Evolutionary conservation across 2,113 vertebrate species (phyloP).

Genomic region (Ictalurus punctatus): DNA sequence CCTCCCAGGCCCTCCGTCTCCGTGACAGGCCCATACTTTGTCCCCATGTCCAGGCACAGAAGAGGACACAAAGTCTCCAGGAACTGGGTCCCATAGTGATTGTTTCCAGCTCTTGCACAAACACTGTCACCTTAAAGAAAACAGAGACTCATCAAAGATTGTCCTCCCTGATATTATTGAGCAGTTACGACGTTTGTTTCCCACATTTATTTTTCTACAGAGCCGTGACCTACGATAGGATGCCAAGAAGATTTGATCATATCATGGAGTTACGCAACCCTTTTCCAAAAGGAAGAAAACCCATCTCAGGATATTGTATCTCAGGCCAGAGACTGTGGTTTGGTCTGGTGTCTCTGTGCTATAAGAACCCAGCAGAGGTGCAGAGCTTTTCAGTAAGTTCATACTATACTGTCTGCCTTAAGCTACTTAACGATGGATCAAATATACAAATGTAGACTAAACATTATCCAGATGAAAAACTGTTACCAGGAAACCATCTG

Average conservation of each 20-base stretch:
- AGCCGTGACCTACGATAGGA: neutral
- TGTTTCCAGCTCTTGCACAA: slow-evolving; percentile 32
- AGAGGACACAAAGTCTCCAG: slow-evolving; percentile 65
- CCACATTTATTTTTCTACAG: neutral
- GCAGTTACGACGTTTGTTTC: neutral
- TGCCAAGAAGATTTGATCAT: slow-evolving; percentile 12
- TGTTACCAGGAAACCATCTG: neutral
- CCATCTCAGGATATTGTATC: neutral
- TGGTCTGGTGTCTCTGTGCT: neutral
- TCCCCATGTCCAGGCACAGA: slow-evolving; percentile 61
- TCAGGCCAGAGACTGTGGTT: slow-evolving; percentile 20
- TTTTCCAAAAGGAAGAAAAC: neutral
- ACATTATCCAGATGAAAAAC: neutral
- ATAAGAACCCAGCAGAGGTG: neutral
- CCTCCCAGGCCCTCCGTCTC: slow-evolving; percentile 75
- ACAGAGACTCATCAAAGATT: neutral
- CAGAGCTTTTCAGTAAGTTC: neutral
- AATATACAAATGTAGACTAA: neutral
- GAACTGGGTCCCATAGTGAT: slow-evolving; percentile 62
- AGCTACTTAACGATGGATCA: neutral
- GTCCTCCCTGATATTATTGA: neutral
- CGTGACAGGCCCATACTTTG: slow-evolving; percentile 64
- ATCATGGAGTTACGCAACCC: slow-evolving; percentile 2
- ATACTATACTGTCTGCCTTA: too few species aligned
- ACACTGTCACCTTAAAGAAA: slow-evolving; percentile 53